phyloP scores from a whole-genome alignment of 1,140 invertebrate species.

The Sinonovacula constricta region DNA sequence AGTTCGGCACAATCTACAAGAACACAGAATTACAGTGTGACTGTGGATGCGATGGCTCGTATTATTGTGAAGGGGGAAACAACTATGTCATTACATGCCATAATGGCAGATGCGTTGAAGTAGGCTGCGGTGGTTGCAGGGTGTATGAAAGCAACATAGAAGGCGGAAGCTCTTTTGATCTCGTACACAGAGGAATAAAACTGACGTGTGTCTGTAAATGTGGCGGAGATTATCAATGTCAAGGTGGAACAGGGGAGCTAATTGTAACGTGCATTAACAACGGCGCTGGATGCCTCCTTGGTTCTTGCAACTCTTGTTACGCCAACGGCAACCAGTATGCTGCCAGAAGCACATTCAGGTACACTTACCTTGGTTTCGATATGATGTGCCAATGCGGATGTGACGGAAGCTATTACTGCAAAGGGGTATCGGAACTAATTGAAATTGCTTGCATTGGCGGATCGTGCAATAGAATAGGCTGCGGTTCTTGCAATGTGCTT shows the following conservation, averaged over 20 bases:
- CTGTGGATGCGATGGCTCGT: conserved; percentile 44
- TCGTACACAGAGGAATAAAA: conserved; percentile 11
- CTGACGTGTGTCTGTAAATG: conserved; percentile 40
- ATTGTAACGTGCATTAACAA: conserved; percentile 32
- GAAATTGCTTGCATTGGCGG: conserved; percentile 24
- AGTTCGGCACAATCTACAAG: conserved; percentile 33
- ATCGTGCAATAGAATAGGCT: conserved; percentile 17
- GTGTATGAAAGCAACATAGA: conserved; percentile 9
- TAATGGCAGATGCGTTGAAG: conserved; percentile 18
- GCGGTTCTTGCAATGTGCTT: conserved; percentile 23
- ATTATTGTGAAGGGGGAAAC: conserved; percentile 40
- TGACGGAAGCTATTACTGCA: conserved; percentile 36
- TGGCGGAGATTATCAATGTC: conserved; percentile 40
- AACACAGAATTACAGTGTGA: conserved; percentile 13
- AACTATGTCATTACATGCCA: conserved; percentile 27
- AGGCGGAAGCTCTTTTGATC: conserved; percentile 18
- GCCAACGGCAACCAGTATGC: conserved; percentile 9
- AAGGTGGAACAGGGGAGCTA: conserved; percentile 1
- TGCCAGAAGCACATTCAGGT: conserved; percentile 14
- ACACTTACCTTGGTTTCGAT: conserved; percentile 16
- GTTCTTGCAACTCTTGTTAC: conserved; percentile 15
- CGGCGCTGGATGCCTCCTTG: conserved; percentile 26
- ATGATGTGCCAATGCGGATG: conserved; percentile 37
- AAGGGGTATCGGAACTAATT: conserved; percentile 30
- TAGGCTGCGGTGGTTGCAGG: conserved; percentile 31